Evolutionary conservation across 2,888 invertebrate species (phyloP).

Genomic region (Xestia c-nigrum): DNA sequence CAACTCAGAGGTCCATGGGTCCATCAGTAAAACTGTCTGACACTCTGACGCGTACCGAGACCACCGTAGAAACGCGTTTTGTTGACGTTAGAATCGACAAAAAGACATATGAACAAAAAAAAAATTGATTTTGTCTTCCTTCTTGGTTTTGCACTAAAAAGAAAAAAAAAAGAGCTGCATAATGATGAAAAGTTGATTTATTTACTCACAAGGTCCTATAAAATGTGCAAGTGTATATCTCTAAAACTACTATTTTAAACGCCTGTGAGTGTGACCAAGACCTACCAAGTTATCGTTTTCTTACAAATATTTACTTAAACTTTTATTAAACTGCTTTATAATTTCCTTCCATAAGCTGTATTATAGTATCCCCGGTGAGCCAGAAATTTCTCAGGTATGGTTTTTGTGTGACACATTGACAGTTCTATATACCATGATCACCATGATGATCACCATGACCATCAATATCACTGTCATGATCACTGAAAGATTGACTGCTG

Average conservation of each 20-base stretch:
- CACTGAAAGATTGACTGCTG: not conserved
- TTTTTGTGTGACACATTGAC: conserved; percentile 61
- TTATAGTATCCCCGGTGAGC: conserved; percentile 85
- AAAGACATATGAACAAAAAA: too few relatives aligned
- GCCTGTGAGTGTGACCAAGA: not conserved
- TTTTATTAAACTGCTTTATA: conserved; percentile 52
- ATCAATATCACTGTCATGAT: conserved; percentile 47
- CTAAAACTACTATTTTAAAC: conserved; percentile 1
- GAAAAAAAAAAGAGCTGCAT: too few relatives aligned
- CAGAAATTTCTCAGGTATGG: conserved; percentile 85
- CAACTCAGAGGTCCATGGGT: too few relatives aligned
- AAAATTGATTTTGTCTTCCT: too few relatives aligned
- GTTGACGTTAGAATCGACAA: too few relatives aligned
- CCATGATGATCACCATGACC: not conserved
- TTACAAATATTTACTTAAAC: not conserved
- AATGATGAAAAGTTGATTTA: too few relatives aligned
- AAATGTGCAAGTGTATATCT: not conserved
- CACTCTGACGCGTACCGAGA: too few relatives aligned
- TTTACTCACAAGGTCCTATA: too few relatives aligned
- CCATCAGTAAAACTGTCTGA: too few relatives aligned
- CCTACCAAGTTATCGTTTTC: not conserved
- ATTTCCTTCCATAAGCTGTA: conserved; percentile 81
- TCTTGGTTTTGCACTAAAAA: too few relatives aligned
- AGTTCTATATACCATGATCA: conserved; percentile 46
- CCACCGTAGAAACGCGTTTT: too few relatives aligned